A percentile compares a stretch with the other conserved stretches of the same genome.
Conservation (phyloP, 1,140 invertebrate species). For the Cherax destructor region DNA sequence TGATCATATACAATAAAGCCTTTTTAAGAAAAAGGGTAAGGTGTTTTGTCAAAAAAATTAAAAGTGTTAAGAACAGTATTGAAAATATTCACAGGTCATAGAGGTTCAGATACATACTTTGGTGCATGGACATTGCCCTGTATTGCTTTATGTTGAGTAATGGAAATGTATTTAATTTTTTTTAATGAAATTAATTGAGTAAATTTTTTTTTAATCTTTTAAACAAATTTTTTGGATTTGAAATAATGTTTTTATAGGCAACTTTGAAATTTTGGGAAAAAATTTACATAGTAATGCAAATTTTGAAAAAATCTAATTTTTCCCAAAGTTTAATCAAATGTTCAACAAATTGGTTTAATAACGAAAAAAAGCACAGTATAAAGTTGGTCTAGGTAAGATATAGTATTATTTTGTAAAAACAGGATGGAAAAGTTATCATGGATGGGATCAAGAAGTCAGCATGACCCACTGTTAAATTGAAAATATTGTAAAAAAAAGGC, state of each 20-base stretch:
- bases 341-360: too few species aligned
- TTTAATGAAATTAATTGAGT: background rate
- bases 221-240: background rate
- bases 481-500: too few species aligned
- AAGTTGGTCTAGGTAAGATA: too few species aligned
- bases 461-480: too few species aligned
- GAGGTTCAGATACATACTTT: background rate
- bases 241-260: background rate
- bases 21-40: conserved; percentile 69
- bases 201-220: background rate
- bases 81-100: background rate
- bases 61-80: background rate
- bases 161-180: background rate
- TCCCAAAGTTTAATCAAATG: too few species aligned
- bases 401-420: too few species aligned
- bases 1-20: conserved; percentile 87
- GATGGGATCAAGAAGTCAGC: too few species aligned
- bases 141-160: background rate
- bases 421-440: too few species aligned
- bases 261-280: too few species aligned
- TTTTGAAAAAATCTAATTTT: too few species aligned
- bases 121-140: background rate
- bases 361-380: too few species aligned
- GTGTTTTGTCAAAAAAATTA: conserved; percentile 63
- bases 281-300: background rate